Conservation (phyloP, 2,888 invertebrate genomes). For the Spisula subtruncata region DNA sequence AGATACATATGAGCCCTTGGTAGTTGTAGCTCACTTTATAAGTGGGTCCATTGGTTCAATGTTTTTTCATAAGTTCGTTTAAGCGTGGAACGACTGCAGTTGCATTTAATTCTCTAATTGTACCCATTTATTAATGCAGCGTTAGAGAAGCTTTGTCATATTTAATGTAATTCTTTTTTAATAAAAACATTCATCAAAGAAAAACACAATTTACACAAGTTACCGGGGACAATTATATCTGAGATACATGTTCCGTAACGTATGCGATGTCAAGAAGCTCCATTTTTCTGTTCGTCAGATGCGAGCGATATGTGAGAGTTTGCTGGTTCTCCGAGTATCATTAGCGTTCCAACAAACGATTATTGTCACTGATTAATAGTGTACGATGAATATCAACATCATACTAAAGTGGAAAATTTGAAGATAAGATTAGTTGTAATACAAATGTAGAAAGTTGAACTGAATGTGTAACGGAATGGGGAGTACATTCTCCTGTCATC, state of each 20-base stretch:
- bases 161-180: background rate
- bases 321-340: background rate
- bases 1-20: no score
- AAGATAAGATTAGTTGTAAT: background rate
- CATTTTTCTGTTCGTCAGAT: slow-evolving; percentile 9
- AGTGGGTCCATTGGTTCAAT: no score
- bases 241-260: background rate
- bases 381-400: background rate
- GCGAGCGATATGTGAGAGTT: background rate
- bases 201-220: slow-evolving; percentile 2
- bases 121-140: background rate
- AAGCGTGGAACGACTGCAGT: background rate
- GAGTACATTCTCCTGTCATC: background rate
- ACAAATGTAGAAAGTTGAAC: background rate
- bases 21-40: no score
- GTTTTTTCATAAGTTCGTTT: background rate
- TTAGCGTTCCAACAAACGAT: background rate
- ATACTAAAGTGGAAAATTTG: background rate
- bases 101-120: background rate
- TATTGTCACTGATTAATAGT: background rate
- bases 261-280: background rate
- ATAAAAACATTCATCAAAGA: background rate
- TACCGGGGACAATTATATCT: background rate
- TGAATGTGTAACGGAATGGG: background rate
- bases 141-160: background rate